phyloP scores from a whole-genome alignment of 2,797 vertebrate species.

The Manis javanica region DNA sequence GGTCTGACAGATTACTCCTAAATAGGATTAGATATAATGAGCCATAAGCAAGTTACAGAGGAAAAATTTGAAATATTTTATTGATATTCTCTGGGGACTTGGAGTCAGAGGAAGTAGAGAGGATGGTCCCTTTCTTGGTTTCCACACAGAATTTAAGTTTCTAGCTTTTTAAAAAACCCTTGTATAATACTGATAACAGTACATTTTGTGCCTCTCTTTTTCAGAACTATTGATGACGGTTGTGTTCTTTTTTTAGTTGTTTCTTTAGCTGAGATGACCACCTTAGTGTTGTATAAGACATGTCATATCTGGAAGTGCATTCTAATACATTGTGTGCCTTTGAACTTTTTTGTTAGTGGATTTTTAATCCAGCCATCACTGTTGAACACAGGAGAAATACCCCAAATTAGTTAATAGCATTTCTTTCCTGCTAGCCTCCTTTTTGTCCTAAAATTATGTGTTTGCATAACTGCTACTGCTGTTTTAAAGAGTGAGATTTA shows the following conservation, averaged over 20 bases:
- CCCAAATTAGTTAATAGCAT: not conserved
- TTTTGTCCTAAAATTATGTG: not conserved
- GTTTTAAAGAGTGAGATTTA: not conserved
- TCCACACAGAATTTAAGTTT: slow-evolving; percentile 35
- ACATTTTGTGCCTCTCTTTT: slow-evolving; percentile 4
- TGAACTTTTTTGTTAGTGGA: not conserved
- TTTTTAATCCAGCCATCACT: slow-evolving; percentile 26
- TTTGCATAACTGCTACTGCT: not conserved
- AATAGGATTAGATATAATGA: not conserved
- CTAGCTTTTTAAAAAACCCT: not conserved
- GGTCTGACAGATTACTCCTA: not conserved
- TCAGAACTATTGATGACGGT: not conserved
- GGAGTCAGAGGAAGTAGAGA: not conserved
- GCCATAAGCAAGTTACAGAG: not conserved
- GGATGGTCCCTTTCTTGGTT: not conserved
- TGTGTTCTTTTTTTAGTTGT: not conserved
- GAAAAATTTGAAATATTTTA: not conserved
- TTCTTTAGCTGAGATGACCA: not conserved
- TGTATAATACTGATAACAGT: not conserved
- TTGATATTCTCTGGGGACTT: not conserved
- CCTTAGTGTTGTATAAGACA: not conserved
- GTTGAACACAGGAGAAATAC: not conserved
- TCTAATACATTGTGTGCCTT: not conserved
- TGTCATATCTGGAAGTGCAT: not conserved
- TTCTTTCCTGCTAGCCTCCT: not conserved